These are phyloP conservation scores for Capricornis sumatraensis DNA, from an alignment of 2,113 vertebrate genomes.

Conservation along the genomic window DNA sequence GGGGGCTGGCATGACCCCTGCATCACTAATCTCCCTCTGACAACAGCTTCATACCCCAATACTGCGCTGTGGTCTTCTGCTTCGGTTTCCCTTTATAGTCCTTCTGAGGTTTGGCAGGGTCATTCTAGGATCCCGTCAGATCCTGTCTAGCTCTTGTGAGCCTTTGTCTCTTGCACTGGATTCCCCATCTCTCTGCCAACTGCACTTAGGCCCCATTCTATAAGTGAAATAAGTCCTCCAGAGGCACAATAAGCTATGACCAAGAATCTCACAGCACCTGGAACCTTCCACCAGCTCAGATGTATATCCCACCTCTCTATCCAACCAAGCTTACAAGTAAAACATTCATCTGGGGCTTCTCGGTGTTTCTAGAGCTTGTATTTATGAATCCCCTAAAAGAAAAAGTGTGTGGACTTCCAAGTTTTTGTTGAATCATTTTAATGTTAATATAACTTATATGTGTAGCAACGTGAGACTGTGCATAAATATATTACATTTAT, in stretches of 20 bases:
- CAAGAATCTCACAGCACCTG: not conserved
- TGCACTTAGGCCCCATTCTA: not conserved
- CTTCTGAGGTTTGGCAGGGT: too few relatives aligned
- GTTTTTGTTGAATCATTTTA: not conserved
- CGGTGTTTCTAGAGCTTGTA: not conserved
- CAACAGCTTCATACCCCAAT: not conserved
- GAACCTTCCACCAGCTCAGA: not conserved
- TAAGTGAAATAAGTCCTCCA: not conserved
- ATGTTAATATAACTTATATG: not conserved
- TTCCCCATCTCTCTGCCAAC: not conserved
- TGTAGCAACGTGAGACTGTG: not conserved
- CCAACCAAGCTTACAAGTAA: rapidly evolving
- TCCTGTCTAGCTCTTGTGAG: too few relatives aligned
- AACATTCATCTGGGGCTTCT: not conserved
- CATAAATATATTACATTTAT: rapidly evolving
- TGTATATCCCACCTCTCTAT: not conserved
- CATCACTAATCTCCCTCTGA: not conserved
- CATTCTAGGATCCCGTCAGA: not conserved
- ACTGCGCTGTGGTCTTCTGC: not conserved
- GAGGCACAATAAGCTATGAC: rapidly evolving
- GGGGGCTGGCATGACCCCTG: rapidly evolving
- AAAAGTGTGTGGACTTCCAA: too few relatives aligned
- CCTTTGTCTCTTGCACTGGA: not conserved
- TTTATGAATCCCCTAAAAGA: not conserved
- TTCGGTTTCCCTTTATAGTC: not conserved